These are phyloP conservation scores for Channa maculata DNA, from an alignment of 2,113 vertebrate species.

Conservation along the genomic window DNA sequence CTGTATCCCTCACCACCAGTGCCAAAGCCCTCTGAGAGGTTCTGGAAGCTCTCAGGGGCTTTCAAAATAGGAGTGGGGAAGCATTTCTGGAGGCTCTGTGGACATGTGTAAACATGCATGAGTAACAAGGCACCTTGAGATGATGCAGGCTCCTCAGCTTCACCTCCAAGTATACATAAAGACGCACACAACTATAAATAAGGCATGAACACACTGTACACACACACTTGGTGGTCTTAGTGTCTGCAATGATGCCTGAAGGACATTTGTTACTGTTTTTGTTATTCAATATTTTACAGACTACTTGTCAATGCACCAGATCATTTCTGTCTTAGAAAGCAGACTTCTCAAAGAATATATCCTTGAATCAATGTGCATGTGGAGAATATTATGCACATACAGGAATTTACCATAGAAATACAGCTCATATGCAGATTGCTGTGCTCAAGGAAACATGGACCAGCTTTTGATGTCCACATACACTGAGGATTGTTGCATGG, in stretches of 20 bases:
- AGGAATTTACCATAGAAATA: slow-evolving; percentile 12
- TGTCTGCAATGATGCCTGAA: slow-evolving; percentile 2
- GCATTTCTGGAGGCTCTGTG: slow-evolving; percentile 1
- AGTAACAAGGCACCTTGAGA: slow-evolving; percentile 45
- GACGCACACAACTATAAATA: slow-evolving; percentile 48
- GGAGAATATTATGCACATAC: slow-evolving; percentile 51
- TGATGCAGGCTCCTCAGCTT: slow-evolving; percentile 25
- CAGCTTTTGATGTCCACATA: slow-evolving; percentile 26
- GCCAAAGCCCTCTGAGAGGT: slow-evolving; percentile 91
- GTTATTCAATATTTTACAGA: slow-evolving; percentile 40
- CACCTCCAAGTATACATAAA: slow-evolving; percentile 25
- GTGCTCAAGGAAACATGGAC: slow-evolving; percentile 39
- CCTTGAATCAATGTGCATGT: slow-evolving; percentile 54
- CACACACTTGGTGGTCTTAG: neutral
- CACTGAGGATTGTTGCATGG: slow-evolving; percentile 72
- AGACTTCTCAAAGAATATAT: slow-evolving; percentile 24
- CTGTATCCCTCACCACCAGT: slow-evolving; percentile 86
- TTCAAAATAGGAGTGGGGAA: slow-evolving; percentile 9
- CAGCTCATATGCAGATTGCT: slow-evolving; percentile 25
- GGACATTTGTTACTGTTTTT: slow-evolving; percentile 44
- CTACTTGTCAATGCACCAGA: neutral
- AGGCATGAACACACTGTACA: slow-evolving; percentile 36
- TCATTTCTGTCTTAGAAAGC: slow-evolving; percentile 46
- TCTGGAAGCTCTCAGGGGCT: neutral
- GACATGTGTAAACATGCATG: slow-evolving; percentile 28